These are phyloP conservation scores for Trichogramma evanescens DNA, from an alignment of 2,888 invertebrate genomes.

Conservation along the genomic window DNA sequence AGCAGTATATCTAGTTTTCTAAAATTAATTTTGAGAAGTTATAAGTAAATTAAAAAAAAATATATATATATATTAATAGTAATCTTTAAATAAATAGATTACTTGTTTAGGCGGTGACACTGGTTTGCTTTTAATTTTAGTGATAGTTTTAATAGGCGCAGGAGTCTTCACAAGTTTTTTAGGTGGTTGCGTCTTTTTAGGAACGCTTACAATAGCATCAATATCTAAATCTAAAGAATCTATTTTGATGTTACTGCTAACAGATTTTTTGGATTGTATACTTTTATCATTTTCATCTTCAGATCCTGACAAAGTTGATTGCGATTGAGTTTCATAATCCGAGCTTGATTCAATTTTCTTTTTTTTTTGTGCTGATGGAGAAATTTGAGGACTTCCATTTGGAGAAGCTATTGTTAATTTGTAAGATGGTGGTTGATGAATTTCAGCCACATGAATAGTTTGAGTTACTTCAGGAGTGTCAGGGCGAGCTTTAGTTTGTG, in stretches of 20 bases:
- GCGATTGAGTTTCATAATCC: conserved; percentile 22
- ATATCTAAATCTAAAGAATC: conserved; percentile 14
- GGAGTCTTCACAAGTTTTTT: conserved; percentile 13
- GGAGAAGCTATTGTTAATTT: conserved; percentile 14
- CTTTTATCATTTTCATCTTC: conserved; percentile 17
- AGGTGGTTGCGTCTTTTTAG: conserved; percentile 9
- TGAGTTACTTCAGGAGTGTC: conserved; percentile 16
- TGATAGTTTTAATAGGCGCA: conserved; percentile 3
- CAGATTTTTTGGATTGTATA: conserved; percentile 15
- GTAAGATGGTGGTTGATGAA: conserved; percentile 18
- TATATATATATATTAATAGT: not conserved
- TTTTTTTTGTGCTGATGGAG: conserved; percentile 10
- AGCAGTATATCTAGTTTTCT: conserved; percentile 74
- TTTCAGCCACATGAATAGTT: conserved; percentile 21
- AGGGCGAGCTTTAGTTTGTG: not conserved
- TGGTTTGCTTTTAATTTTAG: conserved; percentile 13
- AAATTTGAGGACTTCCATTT: conserved; percentile 16
- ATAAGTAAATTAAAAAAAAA: not conserved
- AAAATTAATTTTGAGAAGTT: conserved; percentile 22
- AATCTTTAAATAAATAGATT: not conserved
- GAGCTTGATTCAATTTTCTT: conserved; percentile 22
- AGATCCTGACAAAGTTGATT: conserved; percentile 23
- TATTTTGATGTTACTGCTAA: conserved; percentile 9
- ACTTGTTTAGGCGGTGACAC: conserved; percentile 14
- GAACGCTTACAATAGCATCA: conserved; percentile 11